phyloP scores from a whole-genome alignment of 2,888 invertebrate species.

The Chalcis sispes region DNA sequence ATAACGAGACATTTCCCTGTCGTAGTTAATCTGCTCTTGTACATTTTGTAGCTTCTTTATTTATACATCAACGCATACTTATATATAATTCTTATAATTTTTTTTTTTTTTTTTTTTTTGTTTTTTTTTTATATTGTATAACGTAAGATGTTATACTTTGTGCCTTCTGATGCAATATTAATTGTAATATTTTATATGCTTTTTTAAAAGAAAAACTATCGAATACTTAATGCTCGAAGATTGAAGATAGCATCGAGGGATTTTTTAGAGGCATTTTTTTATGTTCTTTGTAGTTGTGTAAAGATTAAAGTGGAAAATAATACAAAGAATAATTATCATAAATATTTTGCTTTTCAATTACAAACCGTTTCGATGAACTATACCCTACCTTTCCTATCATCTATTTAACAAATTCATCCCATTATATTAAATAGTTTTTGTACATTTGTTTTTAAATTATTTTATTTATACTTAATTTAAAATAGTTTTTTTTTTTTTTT shows the following conservation, averaged over 20 bases:
- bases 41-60: constrained; percentile 49
- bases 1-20: constrained; percentile 27
- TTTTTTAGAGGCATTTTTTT: constrained; percentile 57
- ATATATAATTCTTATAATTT: constrained; percentile 11
- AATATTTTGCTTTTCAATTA: not conserved
- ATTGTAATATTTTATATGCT: constrained; percentile 33
- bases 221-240: constrained; percentile 42
- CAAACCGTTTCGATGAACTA: too few species aligned
- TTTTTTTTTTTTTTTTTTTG: too few species aligned
- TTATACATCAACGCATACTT: constrained; percentile 28
- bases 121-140: constrained; percentile 27
- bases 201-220: constrained; percentile 38
- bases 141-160: constrained; percentile 18
- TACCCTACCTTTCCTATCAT: too few species aligned
- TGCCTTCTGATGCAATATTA: constrained; percentile 33
- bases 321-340: constrained; percentile 32
- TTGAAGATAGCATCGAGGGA: constrained; percentile 50
- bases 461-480: too few species aligned
- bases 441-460: too few species aligned
- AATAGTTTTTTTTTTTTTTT: too few species aligned
- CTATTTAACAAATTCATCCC: too few species aligned
- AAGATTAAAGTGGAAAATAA: constrained; percentile 40
- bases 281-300: constrained; percentile 45
- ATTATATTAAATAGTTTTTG: too few species aligned
- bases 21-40: constrained; percentile 40